phyloP scores from a whole-genome alignment of 2,888 invertebrate genomes.

The Drosophila imparisetae region DNA sequence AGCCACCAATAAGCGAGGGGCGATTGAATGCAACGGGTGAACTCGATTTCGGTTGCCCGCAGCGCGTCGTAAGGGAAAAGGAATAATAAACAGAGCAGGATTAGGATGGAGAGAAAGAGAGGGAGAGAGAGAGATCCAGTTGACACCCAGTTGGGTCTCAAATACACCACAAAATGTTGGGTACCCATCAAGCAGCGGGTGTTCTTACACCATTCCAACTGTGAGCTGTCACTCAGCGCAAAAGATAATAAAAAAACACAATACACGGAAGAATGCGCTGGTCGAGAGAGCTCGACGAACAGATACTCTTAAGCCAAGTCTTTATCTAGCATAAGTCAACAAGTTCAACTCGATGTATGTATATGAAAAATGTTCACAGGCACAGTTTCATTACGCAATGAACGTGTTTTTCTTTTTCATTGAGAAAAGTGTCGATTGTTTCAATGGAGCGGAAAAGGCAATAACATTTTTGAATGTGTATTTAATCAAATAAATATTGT shows the following conservation, averaged over 20 bases:
- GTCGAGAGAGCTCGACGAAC: background rate
- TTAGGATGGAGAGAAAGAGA: background rate
- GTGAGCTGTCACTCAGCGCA: constrained; percentile 32
- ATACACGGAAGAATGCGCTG: background rate
- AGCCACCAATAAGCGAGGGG: constrained; percentile 43
- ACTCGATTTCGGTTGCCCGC: constrained; percentile 37
- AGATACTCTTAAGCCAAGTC: background rate
- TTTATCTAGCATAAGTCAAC: background rate
- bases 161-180: constrained; percentile 58
- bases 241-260: background rate
- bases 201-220: constrained; percentile 37
- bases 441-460: background rate
- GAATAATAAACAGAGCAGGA: background rate
- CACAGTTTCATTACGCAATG: background rate
- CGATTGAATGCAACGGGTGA: constrained; percentile 52
- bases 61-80: constrained; percentile 22
- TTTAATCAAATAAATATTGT: constrained; percentile 1
- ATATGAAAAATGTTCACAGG: background rate
- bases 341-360: background rate
- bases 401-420: background rate
- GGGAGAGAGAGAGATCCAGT: constrained; percentile 12
- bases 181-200: constrained; percentile 33
- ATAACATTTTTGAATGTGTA: background rate
- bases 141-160: constrained; percentile 29
- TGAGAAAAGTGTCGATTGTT: background rate